Conservation (phyloP, 2,797 vertebrate species). For the Rhinella marina region DNA sequence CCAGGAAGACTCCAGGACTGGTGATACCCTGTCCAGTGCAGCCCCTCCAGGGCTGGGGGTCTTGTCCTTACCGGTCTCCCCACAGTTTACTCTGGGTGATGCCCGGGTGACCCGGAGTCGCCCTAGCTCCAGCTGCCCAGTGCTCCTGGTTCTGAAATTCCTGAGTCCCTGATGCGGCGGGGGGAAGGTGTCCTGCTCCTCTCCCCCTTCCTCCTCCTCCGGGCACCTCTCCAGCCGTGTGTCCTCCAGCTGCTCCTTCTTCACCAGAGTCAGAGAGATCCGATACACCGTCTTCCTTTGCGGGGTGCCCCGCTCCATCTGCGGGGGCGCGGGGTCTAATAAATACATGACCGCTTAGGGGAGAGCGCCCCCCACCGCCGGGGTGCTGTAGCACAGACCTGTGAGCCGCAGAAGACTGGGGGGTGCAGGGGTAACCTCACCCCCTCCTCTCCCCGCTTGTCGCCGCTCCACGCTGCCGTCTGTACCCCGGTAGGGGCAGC, state of each 20-base stretch:
- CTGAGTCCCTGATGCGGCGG: conserved; percentile 74
- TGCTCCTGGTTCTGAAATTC: conserved; percentile 88
- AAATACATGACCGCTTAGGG: conserved; percentile 76
- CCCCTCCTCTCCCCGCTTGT: conserved; percentile 24
- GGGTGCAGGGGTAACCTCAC: background rate
- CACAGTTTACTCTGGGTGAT: background rate
- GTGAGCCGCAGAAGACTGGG: background rate
- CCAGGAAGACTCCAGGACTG: background rate
- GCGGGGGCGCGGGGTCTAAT: conserved; percentile 73
- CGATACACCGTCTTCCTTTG: conserved; percentile 89
- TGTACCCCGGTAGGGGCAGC: conserved; percentile 35
- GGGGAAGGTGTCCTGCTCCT: conserved; percentile 72
- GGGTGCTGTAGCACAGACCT: background rate
- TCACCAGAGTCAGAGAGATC: conserved; percentile 93
- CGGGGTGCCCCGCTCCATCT: conserved; percentile 82
- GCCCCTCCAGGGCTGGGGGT: conserved; percentile 50
- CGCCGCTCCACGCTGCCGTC: conserved; percentile 30
- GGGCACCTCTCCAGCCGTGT: conserved; percentile 51
- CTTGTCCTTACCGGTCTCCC: background rate
- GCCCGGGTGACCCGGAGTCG: conserved; percentile 74
- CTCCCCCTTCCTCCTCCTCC: conserved; percentile 72
- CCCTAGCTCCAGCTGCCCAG: conserved; percentile 89
- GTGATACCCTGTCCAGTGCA: conserved; percentile 5
- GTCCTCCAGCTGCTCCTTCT: conserved; percentile 82
- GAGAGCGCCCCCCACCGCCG: conserved; percentile 57